Evolutionary conservation across 1,140 invertebrate genomes (phyloP), one percentile per base, ranked within the genome.

Genomic region (Diabrotica undecimpunctata): DNA sequence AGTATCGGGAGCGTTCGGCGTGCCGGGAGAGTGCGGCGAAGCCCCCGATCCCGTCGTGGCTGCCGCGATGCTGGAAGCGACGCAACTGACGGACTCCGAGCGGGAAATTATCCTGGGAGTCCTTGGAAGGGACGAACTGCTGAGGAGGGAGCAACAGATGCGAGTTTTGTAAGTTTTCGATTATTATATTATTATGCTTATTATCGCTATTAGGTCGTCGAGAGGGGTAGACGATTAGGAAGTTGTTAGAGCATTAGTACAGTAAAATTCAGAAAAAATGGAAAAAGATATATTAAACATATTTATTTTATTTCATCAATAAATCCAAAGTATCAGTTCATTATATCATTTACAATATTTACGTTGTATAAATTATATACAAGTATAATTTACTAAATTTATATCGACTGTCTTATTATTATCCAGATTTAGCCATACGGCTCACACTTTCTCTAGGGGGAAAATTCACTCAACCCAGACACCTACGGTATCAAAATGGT

Each of bases 31-130:
- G n/a, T 46, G 8, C 41, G 41, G 8, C 8, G 70, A 72, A 6
- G 75, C 75, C 64, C 73, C 75, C n/a, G 70, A 77, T 64, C 72
- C 75, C 8, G 54, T 78, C 9, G 61, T 77, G 60, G 72, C 68
- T 7, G 75, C 75, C 12, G 77, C 75, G 35, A 72, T 72, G 4
- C 61, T 65, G 46, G 77, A 78, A 66, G 76, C 76, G 13, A 39
- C 70, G 9, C 56, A 66, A n/a, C 63, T 78, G 6, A 72, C 77
- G 8, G 70, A 76, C 36, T 70, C 70, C 25, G 78, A 79, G 66
- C 56, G 76, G 46, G 70, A 77, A 65, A 75, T 75, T 54, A 79
- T 79, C 59, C 66, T 78, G 53, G 75, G 64, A n/a, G 78, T 79
- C n/a, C 66, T 79, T 12, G 66, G 72, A 12, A 71, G 77, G 36